phyloP scores from a whole-genome alignment of 1,140 invertebrate species.

The Brachionus paranguensis region DNA sequence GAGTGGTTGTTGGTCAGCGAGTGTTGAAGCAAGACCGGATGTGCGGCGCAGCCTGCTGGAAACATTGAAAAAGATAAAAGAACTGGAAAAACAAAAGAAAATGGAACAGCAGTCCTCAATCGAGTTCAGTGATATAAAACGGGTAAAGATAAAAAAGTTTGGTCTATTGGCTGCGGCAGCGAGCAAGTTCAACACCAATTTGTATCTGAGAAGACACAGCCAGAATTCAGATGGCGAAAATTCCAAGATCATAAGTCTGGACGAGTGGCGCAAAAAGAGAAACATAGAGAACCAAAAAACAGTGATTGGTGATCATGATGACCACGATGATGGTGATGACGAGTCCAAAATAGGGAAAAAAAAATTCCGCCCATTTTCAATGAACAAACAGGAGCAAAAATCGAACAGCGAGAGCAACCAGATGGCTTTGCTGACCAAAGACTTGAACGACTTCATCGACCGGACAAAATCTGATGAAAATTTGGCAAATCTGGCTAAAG shows the following conservation, averaged over 20 bases:
- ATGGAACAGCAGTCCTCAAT: neutral
- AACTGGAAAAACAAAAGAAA: neutral
- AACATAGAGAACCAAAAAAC: neutral
- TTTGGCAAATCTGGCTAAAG: conserved; percentile 29
- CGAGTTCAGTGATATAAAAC: neutral
- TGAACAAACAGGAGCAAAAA: neutral
- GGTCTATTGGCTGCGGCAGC: neutral
- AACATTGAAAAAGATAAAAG: neutral
- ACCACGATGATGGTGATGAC: neutral
- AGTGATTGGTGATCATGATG: neutral
- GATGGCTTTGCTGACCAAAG: neutral
- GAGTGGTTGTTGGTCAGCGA: neutral
- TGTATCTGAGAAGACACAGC: neutral
- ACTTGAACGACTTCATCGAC: conserved; percentile 16
- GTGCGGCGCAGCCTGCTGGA: neutral
- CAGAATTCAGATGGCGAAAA: neutral
- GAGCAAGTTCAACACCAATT: conserved; percentile 5
- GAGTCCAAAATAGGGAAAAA: neutral
- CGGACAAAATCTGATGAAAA: neutral
- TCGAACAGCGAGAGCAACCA: neutral
- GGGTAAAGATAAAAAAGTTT: neutral
- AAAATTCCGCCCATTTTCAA: neutral
- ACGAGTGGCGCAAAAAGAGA: neutral
- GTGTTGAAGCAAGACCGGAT: neutral
- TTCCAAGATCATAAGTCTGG: neutral